A percentile compares a stretch with the other conserved stretches of the same genome.
Conservation (phyloP, 2,797 vertebrate species). For the Gambusia yucatana region DNA sequence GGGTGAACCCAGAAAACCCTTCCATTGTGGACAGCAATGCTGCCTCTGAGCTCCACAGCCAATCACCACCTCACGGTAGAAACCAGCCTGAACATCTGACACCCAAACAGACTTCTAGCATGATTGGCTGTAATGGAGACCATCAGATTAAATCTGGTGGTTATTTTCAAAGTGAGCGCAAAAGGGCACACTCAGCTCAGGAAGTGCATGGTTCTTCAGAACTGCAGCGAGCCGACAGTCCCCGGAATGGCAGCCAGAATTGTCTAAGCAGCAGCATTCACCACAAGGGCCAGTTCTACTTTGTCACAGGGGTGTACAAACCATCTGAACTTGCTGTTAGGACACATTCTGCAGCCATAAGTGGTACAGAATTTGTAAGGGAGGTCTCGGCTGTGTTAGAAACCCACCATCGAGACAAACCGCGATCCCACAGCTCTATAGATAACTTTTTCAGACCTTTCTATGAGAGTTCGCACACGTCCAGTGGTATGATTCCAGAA, state of each 20-base stretch:
- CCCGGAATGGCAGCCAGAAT: slow-evolving; percentile 62
- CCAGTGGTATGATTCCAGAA: slow-evolving; percentile 51
- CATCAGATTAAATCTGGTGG: slow-evolving; percentile 29
- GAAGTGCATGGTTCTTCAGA: slow-evolving; percentile 52
- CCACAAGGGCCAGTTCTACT: slow-evolving; percentile 84
- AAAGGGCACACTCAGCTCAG: slow-evolving; percentile 63
- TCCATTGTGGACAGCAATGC: slow-evolving; percentile 51
- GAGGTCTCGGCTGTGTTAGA: slow-evolving; percentile 55
- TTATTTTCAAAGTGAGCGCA: slow-evolving; percentile 63
- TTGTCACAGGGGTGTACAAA: slow-evolving; percentile 79
- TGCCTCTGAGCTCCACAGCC: slow-evolving; percentile 62
- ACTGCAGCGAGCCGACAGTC: slow-evolving; percentile 38
- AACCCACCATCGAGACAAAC: slow-evolving; percentile 55
- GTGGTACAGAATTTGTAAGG: slow-evolving; percentile 58
- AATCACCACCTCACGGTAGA: slow-evolving; percentile 61
- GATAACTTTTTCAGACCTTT: slow-evolving; percentile 69
- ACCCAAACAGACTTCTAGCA: slow-evolving; percentile 44
- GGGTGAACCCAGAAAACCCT: slow-evolving; percentile 52
- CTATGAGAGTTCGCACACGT: slow-evolving; percentile 52
- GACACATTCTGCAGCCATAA: slow-evolving; percentile 56
- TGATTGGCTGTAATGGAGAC: slow-evolving; percentile 38
- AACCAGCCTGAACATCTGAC: slow-evolving; percentile 74
- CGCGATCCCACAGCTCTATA: slow-evolving; percentile 72
- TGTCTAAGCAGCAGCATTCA: slow-evolving; percentile 80
- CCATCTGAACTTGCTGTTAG: slow-evolving; percentile 55